Base-by-base conservation (phyloP, 92 coral and sea anemone genomes). In the Ricordea florida region DNA sequence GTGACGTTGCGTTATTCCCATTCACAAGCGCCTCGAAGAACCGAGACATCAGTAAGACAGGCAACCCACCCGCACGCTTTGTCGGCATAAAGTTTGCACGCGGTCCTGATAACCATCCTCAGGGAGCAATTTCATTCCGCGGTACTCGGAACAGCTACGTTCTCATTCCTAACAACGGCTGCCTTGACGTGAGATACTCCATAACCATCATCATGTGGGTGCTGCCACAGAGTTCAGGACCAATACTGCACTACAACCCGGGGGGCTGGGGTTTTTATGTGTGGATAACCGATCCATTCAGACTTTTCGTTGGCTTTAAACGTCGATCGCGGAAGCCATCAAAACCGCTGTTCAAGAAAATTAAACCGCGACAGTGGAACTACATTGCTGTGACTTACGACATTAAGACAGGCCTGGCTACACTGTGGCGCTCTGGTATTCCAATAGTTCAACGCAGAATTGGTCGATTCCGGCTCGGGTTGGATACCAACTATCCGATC, bases 341-440 rank as follows among this genome's bases (percentile, higher is more conserved):
- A 52, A 81, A 50, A 25, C 78, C 71, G 13, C 25, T 75, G 8
- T 34, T 58, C 62, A 81, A 69, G 21, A 36, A 48, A n/a, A 83
- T 89, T 3, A 68, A 48, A 2, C 76, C 72, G 7, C 34, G 74
- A 10, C 37, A 23, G 34, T 89, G 94, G 94, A 80, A 69, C 67
- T 81, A 79, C 74, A 62, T 89, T 10, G 79, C 94, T 30, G 85
- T 80, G 0, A 76, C 91, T 6, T 89, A 80, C 48, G 65, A 82
- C 37, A 66, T 41, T 20, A 60, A 62, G 30, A 85, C 87, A 15
- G 81, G 81, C 4, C 43, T 74, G 10, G 87, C 85, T 22, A 75
- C 69, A 7, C 21, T 89, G 69, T 89, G 89, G 88, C 71, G 49
- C 0, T 40, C 40, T 41, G 78, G 66, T 36, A 27, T 52, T 4